Base-by-base conservation (phyloP, 2,113 vertebrate species). In the Lanius ludovicianus region DNA sequence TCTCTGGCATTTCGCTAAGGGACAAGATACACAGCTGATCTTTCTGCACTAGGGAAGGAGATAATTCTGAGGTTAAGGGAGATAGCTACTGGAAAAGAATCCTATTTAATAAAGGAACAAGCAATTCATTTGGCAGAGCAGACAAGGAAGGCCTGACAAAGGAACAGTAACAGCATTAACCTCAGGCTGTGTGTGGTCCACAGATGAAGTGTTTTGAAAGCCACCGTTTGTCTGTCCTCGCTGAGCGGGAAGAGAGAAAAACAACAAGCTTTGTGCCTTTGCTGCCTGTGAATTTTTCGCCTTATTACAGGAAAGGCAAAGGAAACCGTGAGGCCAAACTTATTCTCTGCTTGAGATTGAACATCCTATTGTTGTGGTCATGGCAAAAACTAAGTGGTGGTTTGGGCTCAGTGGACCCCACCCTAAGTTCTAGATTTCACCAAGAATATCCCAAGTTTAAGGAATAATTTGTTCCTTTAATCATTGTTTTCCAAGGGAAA, bases 141-240 rank as follows among this genome's bases (percentile, higher is more conserved):
- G 78, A 67, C 59, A 65, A 83, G 65, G 84, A 91, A 78, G 42
- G 87, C 81, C 85, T 97, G 78, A 96, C 79, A 90, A 93, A 93
- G 81, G 74, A 95, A 86, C 65, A 84, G 55, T 92, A 90, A 94
- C 24, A 96, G 74, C 3, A 8, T 94, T 96, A 96, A 96, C 95
- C 91, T 97, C 94, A 77, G 87, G 49, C 91, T 88, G 91, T 96
- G 96, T 95, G 96, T 97, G 94, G 97, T 97, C 95, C 62, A 68
- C 62, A 93, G 84, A 50, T 74, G 53, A 86, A 93, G 55, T 89
- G 77, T 95, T 95, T 96, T 91, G 76, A 96, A 96, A 96, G 88
- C 86, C 63, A 70, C 4, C 24, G 59, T 93, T 93, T 94, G 57
- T 80, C 81, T 93, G 57, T 91, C 74, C 75, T 89, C 8, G 7